Conservation (phyloP, 2,113 vertebrate genomes). For the Cinclus cinclus region DNA sequence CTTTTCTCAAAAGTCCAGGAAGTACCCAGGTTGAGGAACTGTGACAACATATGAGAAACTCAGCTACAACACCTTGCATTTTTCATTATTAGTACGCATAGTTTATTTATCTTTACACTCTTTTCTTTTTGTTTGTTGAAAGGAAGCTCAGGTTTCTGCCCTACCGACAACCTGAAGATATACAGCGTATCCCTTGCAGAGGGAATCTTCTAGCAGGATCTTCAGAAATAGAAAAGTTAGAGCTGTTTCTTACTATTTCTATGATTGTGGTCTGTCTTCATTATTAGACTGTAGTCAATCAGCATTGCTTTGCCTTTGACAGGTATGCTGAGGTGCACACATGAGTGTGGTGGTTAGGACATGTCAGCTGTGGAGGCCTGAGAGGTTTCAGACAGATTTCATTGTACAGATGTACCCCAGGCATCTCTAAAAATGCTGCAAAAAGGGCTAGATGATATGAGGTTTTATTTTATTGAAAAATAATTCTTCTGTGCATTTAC, state of each 20-base stretch:
- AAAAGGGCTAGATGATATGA: background rate
- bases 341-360: background rate
- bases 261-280: background rate
- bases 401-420: background rate
- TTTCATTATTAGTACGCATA: background rate
- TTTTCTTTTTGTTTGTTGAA: background rate
- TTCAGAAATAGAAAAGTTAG: background rate
- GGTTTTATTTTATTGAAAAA: background rate
- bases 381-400: background rate
- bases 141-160: background rate
- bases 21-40: background rate
- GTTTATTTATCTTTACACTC: background rate
- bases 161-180: background rate
- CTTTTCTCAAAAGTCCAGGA: background rate
- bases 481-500: background rate
- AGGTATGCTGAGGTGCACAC: background rate
- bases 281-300: background rate
- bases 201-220: background rate
- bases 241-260: background rate
- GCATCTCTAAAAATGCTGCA: background rate
- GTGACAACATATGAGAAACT: background rate
- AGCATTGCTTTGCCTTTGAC: background rate
- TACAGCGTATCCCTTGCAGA: background rate
- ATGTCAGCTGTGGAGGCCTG: background rate
- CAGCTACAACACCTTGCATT: background rate